These are phyloP conservation scores for Aproaerema taeniolella DNA, from an alignment of 2,888 invertebrate genomes.

Conservation along the genomic window DNA sequence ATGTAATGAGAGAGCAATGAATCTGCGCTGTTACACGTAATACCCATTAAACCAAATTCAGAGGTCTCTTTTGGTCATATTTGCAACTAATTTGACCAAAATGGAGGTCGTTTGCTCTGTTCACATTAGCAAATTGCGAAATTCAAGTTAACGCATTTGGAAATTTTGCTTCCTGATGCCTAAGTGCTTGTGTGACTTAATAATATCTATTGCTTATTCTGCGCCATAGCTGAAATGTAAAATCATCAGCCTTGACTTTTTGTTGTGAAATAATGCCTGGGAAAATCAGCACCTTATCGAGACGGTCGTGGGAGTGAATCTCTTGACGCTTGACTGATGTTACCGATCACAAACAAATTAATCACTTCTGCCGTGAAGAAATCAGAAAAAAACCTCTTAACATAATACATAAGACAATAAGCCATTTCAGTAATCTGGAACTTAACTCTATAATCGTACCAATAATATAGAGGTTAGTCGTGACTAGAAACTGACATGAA, in stretches of 20 bases:
- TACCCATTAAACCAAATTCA: slow-evolving; percentile 34
- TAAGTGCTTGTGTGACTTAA: too few relatives aligned
- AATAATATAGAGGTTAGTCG: slow-evolving; percentile 10
- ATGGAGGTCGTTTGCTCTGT: too few relatives aligned
- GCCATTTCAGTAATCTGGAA: slow-evolving; percentile 37
- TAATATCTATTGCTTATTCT: too few relatives aligned
- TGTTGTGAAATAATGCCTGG: too few relatives aligned
- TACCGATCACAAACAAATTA: slow-evolving; percentile 63
- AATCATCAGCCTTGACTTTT: slow-evolving; percentile 47
- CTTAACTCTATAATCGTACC: slow-evolving; percentile 14
- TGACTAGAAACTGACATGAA: slow-evolving; percentile 13
- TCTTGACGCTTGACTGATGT: slow-evolving; percentile 67
- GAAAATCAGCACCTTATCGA: slow-evolving; percentile 36
- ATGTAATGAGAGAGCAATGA: slow-evolving; percentile 28
- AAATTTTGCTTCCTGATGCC: too few relatives aligned
- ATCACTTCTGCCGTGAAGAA: slow-evolving; percentile 43
- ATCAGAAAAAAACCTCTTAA: slow-evolving; percentile 30
- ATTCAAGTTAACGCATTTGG: too few relatives aligned
- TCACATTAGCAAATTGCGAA: too few relatives aligned
- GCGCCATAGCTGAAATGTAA: too few relatives aligned
- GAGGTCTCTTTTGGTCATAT: slow-evolving; percentile 17
- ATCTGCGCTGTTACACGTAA: slow-evolving; percentile 22
- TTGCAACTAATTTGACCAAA: background rate
- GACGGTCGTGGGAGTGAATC: slow-evolving; percentile 56
- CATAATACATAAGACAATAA: slow-evolving; percentile 33